Conservation (phyloP, 2,113 vertebrate species). For the Sylvilagus bachmani region DNA sequence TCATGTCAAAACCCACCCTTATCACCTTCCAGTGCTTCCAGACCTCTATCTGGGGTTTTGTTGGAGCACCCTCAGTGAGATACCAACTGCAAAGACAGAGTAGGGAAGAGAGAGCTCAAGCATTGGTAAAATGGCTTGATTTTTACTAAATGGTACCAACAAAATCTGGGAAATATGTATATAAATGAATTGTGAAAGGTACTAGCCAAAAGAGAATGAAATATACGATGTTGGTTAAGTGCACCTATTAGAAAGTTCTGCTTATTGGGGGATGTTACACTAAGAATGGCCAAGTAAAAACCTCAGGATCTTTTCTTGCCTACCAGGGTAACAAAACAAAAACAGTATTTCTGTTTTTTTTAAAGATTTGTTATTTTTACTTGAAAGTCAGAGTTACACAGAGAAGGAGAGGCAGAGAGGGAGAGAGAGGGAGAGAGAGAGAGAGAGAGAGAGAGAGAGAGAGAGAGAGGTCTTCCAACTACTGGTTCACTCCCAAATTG, state of each 20-base stretch:
- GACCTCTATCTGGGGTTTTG: neutral
- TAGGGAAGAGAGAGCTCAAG: neutral
- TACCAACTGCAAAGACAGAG: neutral
- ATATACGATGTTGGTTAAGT: neutral
- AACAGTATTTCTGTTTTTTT: neutral
- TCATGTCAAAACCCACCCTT: slow-evolving; percentile 11
- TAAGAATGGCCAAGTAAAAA: neutral
- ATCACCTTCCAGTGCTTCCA: neutral
- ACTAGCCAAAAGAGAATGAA: neutral
- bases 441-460: too few species aligned
- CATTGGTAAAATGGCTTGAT: neutral
- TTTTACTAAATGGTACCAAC: neutral
- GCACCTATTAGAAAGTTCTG: neutral
- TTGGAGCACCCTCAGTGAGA: neutral
- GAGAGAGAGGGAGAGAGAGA: too few species aligned
- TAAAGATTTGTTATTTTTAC: too few species aligned
- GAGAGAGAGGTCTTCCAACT: too few species aligned
- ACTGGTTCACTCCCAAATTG: too few species aligned
- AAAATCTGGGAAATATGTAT: neutral
- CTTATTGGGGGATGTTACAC: neutral
- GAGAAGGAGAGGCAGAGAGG: too few species aligned
- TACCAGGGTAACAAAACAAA: neutral
- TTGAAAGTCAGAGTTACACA: too few species aligned
- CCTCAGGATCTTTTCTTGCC: neutral
- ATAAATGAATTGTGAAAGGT: neutral